Conservation (phyloP, 2,888 invertebrate genomes). For the Lepidocyrtinus sp. region DNA sequence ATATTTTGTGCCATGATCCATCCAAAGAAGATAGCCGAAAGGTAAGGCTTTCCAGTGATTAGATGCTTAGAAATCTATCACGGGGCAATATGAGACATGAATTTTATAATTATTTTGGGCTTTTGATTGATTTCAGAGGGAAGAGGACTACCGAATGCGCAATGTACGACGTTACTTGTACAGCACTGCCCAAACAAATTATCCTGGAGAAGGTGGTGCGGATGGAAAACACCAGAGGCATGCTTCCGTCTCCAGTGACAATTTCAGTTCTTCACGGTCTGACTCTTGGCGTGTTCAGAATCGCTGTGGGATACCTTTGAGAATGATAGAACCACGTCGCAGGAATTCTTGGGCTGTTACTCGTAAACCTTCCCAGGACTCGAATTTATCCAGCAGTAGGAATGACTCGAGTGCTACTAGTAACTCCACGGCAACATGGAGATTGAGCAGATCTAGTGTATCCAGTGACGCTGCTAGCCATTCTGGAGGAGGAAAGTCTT, state of each 20-base stretch:
- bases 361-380: conserved; percentile 93
- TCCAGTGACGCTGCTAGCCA: conserved; percentile 75
- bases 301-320: conserved; percentile 83
- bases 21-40: conserved; percentile 65
- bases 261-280: conserved; percentile 89
- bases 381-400: conserved; percentile 89
- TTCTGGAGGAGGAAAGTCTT: conserved; percentile 69
- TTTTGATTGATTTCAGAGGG: conserved; percentile 34
- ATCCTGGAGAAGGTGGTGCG: conserved; percentile 55
- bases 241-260: conserved; percentile 86
- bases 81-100: not conserved
- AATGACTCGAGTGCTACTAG: conserved; percentile 93
- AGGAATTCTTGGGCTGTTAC: conserved; percentile 91
- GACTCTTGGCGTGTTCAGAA: conserved; percentile 84
- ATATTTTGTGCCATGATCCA: conserved; percentile 68
- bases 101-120: not conserved
- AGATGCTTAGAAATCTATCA: too few relatives aligned
- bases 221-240: conserved; percentile 78
- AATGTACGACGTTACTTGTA: conserved; percentile 69
- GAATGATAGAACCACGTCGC: conserved; percentile 82
- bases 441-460: conserved; percentile 88
- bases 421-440: conserved; percentile 91
- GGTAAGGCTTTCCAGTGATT: conserved; percentile 59
- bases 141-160: conserved; percentile 69
- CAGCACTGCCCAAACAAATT: conserved; percentile 64